These are phyloP conservation scores for Noctua pronuba DNA, from an alignment of 2,888 invertebrate species.

Conservation along the genomic window DNA sequence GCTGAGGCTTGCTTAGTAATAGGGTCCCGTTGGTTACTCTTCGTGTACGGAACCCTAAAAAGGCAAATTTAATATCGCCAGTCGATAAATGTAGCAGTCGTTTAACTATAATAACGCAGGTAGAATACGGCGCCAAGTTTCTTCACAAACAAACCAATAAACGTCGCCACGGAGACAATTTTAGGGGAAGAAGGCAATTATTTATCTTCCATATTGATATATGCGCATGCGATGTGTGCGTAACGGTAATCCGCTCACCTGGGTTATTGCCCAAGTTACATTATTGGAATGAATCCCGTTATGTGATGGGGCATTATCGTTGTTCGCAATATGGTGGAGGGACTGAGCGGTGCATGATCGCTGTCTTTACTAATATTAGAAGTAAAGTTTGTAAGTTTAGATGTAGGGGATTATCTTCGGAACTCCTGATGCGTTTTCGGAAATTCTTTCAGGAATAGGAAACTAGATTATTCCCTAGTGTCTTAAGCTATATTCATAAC, in stretches of 20 bases:
- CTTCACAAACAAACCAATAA: slow-evolving; percentile 86
- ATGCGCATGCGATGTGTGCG: slow-evolving; percentile 66
- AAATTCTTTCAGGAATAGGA: not conserved
- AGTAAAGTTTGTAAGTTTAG: not conserved
- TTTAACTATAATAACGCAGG: slow-evolving; percentile 76
- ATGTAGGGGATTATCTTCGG: not conserved
- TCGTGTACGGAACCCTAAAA: slow-evolving; percentile 28
- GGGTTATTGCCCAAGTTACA: slow-evolving; percentile 65
- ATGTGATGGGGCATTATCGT: slow-evolving; percentile 54
- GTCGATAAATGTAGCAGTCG: slow-evolving; percentile 73
- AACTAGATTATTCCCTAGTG: not conserved
- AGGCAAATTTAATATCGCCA: slow-evolving; percentile 73
- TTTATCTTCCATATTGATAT: slow-evolving; percentile 81
- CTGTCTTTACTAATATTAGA: not conserved
- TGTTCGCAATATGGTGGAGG: slow-evolving; percentile 42
- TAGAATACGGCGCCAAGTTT: slow-evolving; percentile 79
- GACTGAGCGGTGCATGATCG: slow-evolving; percentile 29
- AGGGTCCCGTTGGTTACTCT: too few species aligned
- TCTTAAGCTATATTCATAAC: not conserved
- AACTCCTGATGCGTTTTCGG: not conserved
- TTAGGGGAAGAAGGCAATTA: slow-evolving; percentile 79
- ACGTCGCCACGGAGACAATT: slow-evolving; percentile 81
- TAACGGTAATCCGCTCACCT: slow-evolving; percentile 70
- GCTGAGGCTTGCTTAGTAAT: too few species aligned
- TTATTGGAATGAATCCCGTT: slow-evolving; percentile 66